Conservation (phyloP, 2,888 invertebrate species). For the Pterobdella sp. region DNA sequence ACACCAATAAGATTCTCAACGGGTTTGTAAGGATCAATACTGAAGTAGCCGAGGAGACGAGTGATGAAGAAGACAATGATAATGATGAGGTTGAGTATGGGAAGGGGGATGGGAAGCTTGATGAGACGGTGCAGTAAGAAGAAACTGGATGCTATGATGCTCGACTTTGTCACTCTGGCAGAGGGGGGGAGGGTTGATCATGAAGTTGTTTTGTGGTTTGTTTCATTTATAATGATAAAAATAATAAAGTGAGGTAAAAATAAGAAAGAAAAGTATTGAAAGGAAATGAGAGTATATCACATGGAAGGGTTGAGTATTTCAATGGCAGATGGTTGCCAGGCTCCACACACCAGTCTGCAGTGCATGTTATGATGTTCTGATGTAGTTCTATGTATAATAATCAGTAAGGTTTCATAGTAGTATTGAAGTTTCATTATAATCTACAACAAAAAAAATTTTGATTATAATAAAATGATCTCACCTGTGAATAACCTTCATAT, state of each 20-base stretch:
- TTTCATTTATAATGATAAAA: neutral
- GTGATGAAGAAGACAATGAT: slow-evolving; percentile 74
- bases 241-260: neutral
- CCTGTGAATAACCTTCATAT: slow-evolving; percentile 27
- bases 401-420: neutral
- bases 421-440: neutral
- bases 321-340: slow-evolving; percentile 35
- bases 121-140: slow-evolving; percentile 95
- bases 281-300: slow-evolving; percentile 34
- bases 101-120: slow-evolving; percentile 89
- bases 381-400: slow-evolving; percentile 26
- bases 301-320: slow-evolving; percentile 38
- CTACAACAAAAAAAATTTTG: neutral
- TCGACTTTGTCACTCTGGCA: slow-evolving; percentile 86
- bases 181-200: neutral
- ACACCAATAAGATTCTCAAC: slow-evolving; percentile 97
- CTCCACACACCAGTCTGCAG: slow-evolving; percentile 34
- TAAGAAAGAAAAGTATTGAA: too few species aligned
- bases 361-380: slow-evolving; percentile 27
- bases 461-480: too few species aligned
- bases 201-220: neutral
- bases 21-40: slow-evolving; percentile 84
- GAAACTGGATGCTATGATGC: slow-evolving; percentile 76
- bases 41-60: slow-evolving; percentile 63
- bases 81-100: slow-evolving; percentile 90